phyloP scores from a whole-genome alignment of 2,888 invertebrate genomes.

The Urechis unicinctus region DNA sequence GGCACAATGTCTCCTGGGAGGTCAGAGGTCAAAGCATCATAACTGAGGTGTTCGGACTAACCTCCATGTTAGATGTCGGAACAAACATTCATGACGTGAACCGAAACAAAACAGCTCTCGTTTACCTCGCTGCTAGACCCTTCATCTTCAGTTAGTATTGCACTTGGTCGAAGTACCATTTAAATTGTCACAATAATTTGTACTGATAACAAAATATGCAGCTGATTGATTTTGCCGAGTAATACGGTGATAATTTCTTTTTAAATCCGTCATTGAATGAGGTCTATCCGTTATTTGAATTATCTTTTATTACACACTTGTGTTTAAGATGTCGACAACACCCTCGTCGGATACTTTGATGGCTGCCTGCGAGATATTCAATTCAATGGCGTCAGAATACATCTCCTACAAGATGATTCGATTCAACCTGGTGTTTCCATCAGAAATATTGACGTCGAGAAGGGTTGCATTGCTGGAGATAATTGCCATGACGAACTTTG shows the following conservation, averaged over 20 bases:
- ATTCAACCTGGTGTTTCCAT: constrained; percentile 15
- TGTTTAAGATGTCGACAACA: constrained; percentile 25
- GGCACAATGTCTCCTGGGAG: constrained; percentile 28
- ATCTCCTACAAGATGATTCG: constrained; percentile 15
- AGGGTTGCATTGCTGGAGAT: constrained; percentile 32
- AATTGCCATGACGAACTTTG: constrained; percentile 32
- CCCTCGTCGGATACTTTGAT: constrained; percentile 29
- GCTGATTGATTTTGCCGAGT: no score
- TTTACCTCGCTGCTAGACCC: constrained; percentile 33
- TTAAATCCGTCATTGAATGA: no score
- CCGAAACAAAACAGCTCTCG: constrained; percentile 16
- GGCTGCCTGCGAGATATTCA: constrained; percentile 35
- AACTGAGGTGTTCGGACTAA: constrained; percentile 12
- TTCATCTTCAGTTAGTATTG: constrained; percentile 14
- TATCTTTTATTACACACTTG: no score
- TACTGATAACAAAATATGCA: no score
- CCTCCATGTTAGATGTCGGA: constrained; percentile 12
- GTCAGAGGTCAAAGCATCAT: neutral
- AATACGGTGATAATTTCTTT: no score
- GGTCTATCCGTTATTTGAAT: no score
- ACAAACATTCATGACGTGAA: constrained; percentile 21
- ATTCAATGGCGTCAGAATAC: constrained; percentile 23
- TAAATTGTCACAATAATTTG: no score
- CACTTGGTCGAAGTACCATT: no score
- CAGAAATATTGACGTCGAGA: constrained; percentile 13